Conservation (phyloP, 2,888 invertebrate genomes). For the Yponomeuta sedellus region DNA sequence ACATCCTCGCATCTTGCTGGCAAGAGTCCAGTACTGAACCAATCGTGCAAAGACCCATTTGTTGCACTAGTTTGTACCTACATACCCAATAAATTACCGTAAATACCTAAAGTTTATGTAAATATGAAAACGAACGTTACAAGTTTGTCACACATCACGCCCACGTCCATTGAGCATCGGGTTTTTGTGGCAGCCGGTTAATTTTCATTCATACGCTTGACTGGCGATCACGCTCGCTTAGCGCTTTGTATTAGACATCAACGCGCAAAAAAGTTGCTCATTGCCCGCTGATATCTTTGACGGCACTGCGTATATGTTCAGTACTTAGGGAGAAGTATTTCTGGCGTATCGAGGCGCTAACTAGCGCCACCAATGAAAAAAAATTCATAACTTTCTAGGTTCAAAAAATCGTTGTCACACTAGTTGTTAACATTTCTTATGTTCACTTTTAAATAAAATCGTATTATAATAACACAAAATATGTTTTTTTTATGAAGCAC, state of each 20-base stretch:
- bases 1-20: conserved; percentile 30
- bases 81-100: neutral
- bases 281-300: neutral
- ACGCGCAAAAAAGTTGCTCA: conserved; percentile 24
- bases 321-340: too few relatives aligned
- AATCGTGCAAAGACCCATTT: neutral
- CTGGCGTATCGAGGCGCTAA: too few relatives aligned
- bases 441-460: too few relatives aligned
- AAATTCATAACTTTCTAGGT: too few relatives aligned
- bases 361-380: too few relatives aligned
- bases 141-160: conserved; percentile 1
- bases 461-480: too few relatives aligned
- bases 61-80: neutral
- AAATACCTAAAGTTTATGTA: neutral
- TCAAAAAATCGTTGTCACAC: too few relatives aligned
- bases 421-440: too few relatives aligned
- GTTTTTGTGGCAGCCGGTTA: conserved; percentile 33
- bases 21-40: neutral
- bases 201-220: conserved; percentile 34
- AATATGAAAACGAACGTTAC: conserved; percentile 3
- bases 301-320: neutral
- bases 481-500: too few relatives aligned
- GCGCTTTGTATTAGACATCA: conserved; percentile 45
- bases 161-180: conserved; percentile 17
- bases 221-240: conserved; percentile 30